These are phyloP conservation scores for Enteromius unitaeniatus DNA, from an alignment of 2,797 vertebrate genomes.

Conservation along the genomic window DNA sequence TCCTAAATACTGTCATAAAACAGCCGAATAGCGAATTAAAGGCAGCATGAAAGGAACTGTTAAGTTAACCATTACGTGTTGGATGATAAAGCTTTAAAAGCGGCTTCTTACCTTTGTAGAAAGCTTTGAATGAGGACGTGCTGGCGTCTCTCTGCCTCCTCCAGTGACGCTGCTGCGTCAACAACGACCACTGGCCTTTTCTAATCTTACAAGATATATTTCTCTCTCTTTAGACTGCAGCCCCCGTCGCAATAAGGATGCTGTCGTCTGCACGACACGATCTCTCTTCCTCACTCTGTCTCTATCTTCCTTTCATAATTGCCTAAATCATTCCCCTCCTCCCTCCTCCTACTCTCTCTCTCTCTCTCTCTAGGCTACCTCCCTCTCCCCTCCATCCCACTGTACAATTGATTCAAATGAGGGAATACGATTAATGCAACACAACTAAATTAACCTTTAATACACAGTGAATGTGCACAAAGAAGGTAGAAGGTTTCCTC, in stretches of 20 bases:
- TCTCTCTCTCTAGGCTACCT: slow-evolving; percentile 13
- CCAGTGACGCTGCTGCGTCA: slow-evolving; percentile 55
- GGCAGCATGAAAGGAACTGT: not conserved
- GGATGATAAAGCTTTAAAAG: not conserved
- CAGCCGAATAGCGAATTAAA: not conserved
- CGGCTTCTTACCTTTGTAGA: slow-evolving; percentile 67
- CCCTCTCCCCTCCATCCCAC: slow-evolving; percentile 46
- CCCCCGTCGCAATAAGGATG: slow-evolving; percentile 81
- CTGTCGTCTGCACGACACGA: slow-evolving; percentile 64
- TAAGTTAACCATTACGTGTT: not conserved
- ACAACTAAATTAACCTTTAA: slow-evolving; percentile 3
- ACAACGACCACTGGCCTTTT: slow-evolving; percentile 51
- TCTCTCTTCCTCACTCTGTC: slow-evolving; percentile 41
- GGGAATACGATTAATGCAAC: slow-evolving; percentile 9
- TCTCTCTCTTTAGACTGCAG: slow-evolving; percentile 69
- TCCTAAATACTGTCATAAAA: not conserved
- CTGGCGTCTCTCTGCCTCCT: slow-evolving; percentile 37
- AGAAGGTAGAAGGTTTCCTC: slow-evolving; percentile 15
- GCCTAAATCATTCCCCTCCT: slow-evolving; percentile 28
- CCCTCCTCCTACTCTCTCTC: slow-evolving; percentile 57
- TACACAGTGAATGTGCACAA: slow-evolving; percentile 9
- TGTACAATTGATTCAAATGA: slow-evolving; percentile 42
- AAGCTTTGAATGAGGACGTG: slow-evolving; percentile 44
- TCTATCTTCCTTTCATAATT: slow-evolving; percentile 41
- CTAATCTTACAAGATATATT: slow-evolving; percentile 39